phyloP scores from a whole-genome alignment of 2,888 invertebrate species.

The Hymenopus coronatus region DNA sequence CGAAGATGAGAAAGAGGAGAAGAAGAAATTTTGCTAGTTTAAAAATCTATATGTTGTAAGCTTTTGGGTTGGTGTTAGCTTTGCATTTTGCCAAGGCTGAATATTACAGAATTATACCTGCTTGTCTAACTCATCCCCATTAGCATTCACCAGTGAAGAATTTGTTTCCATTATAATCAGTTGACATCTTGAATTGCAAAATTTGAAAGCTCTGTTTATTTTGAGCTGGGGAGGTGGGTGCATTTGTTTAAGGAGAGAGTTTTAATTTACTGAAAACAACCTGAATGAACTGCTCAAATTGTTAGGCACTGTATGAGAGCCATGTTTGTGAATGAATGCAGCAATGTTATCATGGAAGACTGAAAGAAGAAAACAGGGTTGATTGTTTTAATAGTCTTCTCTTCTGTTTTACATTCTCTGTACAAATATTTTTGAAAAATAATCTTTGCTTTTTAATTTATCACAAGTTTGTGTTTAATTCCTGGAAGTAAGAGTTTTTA shows the following conservation, averaged over 20 bases:
- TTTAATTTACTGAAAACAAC: not conserved
- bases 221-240: not conserved
- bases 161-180: not conserved
- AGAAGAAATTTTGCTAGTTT: not conserved
- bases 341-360: not conserved
- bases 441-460: not conserved
- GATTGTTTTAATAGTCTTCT: not conserved
- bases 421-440: not conserved
- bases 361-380: slow-evolving; percentile 12
- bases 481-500: not conserved
- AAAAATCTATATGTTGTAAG: not conserved
- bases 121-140: not conserved
- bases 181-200: not conserved
- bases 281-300: not conserved
- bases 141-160: not conserved
- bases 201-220: not conserved
- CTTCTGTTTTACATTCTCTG: not conserved
- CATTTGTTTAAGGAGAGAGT: not conserved
- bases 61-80: not conserved
- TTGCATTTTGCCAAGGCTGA: not conserved
- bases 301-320: not conserved
- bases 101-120: not conserved
- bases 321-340: not conserved
- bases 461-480: not conserved
- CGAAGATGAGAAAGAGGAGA: not conserved